Conservation (phyloP, 2,113 vertebrate species). For the Procavia capensis region DNA sequence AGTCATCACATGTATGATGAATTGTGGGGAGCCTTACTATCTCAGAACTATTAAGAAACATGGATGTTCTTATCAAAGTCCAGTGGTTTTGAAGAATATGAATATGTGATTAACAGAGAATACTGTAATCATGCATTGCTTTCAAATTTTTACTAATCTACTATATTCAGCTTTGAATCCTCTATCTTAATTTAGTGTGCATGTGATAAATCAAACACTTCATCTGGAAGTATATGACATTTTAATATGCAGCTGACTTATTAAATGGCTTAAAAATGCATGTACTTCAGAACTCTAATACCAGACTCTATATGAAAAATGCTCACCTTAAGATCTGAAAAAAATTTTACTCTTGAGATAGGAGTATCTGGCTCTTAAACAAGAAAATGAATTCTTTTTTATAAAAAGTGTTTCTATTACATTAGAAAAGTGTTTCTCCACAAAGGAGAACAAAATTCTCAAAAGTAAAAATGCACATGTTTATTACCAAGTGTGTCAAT, state of each 20-base stretch:
- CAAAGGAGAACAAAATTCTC: not conserved
- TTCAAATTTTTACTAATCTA: not conserved
- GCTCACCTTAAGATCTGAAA: not conserved
- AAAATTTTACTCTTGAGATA: not conserved
- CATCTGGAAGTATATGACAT: slow-evolving; percentile 9
- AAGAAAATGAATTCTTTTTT: not conserved
- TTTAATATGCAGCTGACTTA: not conserved
- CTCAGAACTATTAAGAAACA: not conserved
- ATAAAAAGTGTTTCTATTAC: not conserved
- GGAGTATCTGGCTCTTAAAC: not conserved
- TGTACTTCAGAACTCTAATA: not conserved
- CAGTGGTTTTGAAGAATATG: slow-evolving; percentile 12
- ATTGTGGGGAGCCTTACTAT: not conserved
- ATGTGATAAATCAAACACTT: not conserved
- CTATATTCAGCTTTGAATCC: not conserved
- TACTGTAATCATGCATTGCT: slow-evolving; percentile 22
- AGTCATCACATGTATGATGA: not conserved
- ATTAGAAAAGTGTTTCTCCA: not conserved
- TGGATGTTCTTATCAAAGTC: not conserved
- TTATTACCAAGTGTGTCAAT: not conserved
- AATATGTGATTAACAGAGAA: not conserved
- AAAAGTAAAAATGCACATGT: not conserved
- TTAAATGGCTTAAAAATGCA: slow-evolving; percentile 25
- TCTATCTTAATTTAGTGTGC: not conserved
- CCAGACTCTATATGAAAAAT: not conserved